phyloP scores from a whole-genome alignment of 2,888 invertebrate species.

The Lycaena phlaeas region DNA sequence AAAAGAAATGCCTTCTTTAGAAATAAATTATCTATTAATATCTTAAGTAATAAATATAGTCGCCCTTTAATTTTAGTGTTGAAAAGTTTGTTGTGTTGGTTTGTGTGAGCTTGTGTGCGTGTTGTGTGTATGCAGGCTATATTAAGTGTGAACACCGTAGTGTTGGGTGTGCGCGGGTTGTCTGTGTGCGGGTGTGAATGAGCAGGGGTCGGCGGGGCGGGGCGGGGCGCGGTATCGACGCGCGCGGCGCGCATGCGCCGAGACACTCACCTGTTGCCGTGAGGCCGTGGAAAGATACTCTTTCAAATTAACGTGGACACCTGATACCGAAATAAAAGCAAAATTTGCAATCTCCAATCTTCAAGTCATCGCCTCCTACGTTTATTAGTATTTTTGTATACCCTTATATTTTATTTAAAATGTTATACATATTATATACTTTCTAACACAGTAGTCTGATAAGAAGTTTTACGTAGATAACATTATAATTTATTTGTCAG shows the following conservation, averaged over 20 bases:
- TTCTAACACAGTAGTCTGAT: too few species aligned
- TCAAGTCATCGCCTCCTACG: constrained; percentile 3
- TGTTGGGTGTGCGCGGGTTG: too few species aligned
- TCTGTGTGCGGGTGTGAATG: constrained; percentile 60
- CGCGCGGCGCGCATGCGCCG: constrained; percentile 61
- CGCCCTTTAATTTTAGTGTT: not conserved
- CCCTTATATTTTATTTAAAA: not conserved
- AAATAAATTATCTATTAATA: not conserved
- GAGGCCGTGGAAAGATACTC: constrained; percentile 67
- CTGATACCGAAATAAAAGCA: constrained; percentile 55
- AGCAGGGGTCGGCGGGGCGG: constrained; percentile 34
- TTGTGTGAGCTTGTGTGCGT: constrained; percentile 23
- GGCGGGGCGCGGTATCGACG: constrained; percentile 57
- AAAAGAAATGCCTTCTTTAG: not conserved
- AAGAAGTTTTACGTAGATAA: too few species aligned
- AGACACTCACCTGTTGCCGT: constrained; percentile 63
- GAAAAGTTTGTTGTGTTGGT: constrained; percentile 18
- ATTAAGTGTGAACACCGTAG: too few species aligned
- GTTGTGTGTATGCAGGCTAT: constrained; percentile 44
- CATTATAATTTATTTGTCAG: too few species aligned
- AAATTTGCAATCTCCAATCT: constrained; percentile 17
- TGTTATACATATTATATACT: too few species aligned
- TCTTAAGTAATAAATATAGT: constrained; percentile 4
- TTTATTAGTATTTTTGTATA: not conserved
- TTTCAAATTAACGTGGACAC: constrained; percentile 64